Conservation (phyloP, 2,888 invertebrate species). For the Morpho achilles region DNA sequence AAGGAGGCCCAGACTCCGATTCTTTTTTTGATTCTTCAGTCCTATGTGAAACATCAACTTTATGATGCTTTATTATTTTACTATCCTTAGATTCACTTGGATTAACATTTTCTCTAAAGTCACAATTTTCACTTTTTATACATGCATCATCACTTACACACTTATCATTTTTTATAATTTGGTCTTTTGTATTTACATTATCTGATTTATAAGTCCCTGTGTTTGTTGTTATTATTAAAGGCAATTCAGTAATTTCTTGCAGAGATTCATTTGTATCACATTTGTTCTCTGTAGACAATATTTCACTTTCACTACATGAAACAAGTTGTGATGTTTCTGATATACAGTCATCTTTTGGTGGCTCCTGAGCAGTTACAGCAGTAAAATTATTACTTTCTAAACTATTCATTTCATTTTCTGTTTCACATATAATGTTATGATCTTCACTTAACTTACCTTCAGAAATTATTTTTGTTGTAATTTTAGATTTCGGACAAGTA, state of each 20-base stretch:
- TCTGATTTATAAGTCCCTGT: slow-evolving; percentile 41
- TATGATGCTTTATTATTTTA: slow-evolving; percentile 59
- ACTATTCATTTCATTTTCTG: slow-evolving; percentile 48
- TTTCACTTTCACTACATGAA: slow-evolving; percentile 40
- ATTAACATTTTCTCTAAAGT: slow-evolving; percentile 75
- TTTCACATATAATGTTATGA: slow-evolving; percentile 45
- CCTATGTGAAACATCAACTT: slow-evolving; percentile 54
- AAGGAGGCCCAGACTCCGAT: slow-evolving; percentile 57
- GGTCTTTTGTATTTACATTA: slow-evolving; percentile 42
- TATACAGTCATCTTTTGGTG: slow-evolving; percentile 38
- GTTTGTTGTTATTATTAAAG: slow-evolving; percentile 34
- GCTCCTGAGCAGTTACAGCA: slow-evolving; percentile 41
- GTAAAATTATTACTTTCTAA: slow-evolving; percentile 40
- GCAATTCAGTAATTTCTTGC: slow-evolving; percentile 40
- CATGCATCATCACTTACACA: slow-evolving; percentile 56
- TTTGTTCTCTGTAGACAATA: slow-evolving; percentile 41
- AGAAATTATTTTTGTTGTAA: slow-evolving; percentile 41
- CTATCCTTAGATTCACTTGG: slow-evolving; percentile 67
- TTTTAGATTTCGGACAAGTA: slow-evolving; percentile 51
- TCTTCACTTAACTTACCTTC: slow-evolving; percentile 53
- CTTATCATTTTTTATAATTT: slow-evolving; percentile 45
- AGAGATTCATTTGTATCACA: slow-evolving; percentile 67
- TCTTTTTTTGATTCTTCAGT: slow-evolving; percentile 64
- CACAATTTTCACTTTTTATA: slow-evolving; percentile 68
- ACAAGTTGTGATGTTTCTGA: slow-evolving; percentile 35